phyloP scores from a whole-genome alignment of 2,888 invertebrate genomes.

The Dasysyrphus tricinctus region DNA sequence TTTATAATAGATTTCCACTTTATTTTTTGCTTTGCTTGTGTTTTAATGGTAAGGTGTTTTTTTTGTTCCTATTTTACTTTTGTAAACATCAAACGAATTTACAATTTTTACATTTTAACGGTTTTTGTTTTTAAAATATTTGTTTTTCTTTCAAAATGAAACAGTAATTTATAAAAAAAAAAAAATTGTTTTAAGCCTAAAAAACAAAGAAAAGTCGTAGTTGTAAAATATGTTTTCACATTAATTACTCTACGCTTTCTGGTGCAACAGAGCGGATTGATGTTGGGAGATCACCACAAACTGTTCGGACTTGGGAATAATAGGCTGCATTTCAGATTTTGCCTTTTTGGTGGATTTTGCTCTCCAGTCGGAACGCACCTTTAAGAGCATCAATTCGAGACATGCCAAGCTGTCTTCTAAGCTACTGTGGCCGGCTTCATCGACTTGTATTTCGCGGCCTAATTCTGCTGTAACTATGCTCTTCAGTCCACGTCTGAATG shows the following conservation, averaged over 20 bases:
- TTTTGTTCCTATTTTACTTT: slow-evolving; percentile 35
- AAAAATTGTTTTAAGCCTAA: slow-evolving; percentile 36
- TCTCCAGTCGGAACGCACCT: slow-evolving; percentile 86
- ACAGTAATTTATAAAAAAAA: slow-evolving; percentile 66
- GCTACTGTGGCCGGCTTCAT: slow-evolving; percentile 92
- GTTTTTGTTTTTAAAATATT: slow-evolving; percentile 36
- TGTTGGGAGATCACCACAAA: slow-evolving; percentile 56
- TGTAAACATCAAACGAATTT: slow-evolving; percentile 48
- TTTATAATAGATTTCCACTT: slow-evolving; percentile 69
- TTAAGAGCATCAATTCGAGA: slow-evolving; percentile 93
- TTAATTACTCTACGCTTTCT: slow-evolving; percentile 34
- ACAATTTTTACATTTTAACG: slow-evolving; percentile 46
- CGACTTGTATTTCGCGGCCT: slow-evolving; percentile 91
- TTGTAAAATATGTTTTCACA: not conserved
- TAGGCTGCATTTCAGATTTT: slow-evolving; percentile 52
- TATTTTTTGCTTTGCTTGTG: slow-evolving; percentile 47
- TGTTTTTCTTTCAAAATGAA: slow-evolving; percentile 61
- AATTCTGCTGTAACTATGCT: slow-evolving; percentile 89
- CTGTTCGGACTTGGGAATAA: slow-evolving; percentile 63
- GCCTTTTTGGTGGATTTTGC: slow-evolving; percentile 62
- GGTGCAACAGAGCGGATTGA: slow-evolving; percentile 27
- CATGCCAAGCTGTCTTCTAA: slow-evolving; percentile 96
- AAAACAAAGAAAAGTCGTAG: slow-evolving; percentile 46
- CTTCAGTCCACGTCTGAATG: slow-evolving; percentile 92
- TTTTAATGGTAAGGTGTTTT: slow-evolving; percentile 54